Conservation (phyloP, 1,140 invertebrate genomes). For the Patella vulgata region DNA sequence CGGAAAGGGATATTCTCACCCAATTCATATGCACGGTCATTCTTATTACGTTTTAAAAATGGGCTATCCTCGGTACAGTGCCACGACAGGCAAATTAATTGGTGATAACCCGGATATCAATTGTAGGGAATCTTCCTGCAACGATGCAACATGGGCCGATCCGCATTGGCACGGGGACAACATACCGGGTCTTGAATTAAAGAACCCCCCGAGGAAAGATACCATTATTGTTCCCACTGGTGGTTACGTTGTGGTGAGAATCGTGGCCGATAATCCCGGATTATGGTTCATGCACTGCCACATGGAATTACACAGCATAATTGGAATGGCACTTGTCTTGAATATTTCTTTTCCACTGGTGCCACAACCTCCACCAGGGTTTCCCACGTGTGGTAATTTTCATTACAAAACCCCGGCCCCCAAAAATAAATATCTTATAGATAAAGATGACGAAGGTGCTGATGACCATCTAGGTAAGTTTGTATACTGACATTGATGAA, state of each 20-base stretch:
- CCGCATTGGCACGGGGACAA: constrained; percentile 11
- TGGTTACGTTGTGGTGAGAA: constrained; percentile 76
- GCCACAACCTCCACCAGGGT: constrained; percentile 27
- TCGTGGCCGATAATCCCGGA: constrained; percentile 78
- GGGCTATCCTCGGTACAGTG: constrained; percentile 52
- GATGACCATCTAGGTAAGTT: not conserved
- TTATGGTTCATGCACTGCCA: constrained; percentile 58
- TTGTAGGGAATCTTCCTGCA: constrained; percentile 24
- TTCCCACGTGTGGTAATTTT: constrained; percentile 44
- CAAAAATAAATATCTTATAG: not conserved
- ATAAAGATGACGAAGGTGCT: not conserved
- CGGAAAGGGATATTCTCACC: constrained; percentile 72
- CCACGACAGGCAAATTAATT: constrained; percentile 52
- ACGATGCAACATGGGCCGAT: constrained; percentile 28
- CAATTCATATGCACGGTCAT: constrained; percentile 82
- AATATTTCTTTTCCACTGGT: constrained; percentile 34
- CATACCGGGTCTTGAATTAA: constrained; percentile 50
- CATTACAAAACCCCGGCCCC: no score
- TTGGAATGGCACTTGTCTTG: constrained; percentile 50
- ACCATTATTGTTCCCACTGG: constrained; percentile 76
- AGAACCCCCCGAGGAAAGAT: constrained; percentile 75
- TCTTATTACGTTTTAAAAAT: constrained; percentile 77
- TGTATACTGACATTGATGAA: not conserved
- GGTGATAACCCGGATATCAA: constrained; percentile 27
- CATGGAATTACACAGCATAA: constrained; percentile 42